Conservation (phyloP, 2,113 vertebrate species). For the Pimephales promelas region DNA sequence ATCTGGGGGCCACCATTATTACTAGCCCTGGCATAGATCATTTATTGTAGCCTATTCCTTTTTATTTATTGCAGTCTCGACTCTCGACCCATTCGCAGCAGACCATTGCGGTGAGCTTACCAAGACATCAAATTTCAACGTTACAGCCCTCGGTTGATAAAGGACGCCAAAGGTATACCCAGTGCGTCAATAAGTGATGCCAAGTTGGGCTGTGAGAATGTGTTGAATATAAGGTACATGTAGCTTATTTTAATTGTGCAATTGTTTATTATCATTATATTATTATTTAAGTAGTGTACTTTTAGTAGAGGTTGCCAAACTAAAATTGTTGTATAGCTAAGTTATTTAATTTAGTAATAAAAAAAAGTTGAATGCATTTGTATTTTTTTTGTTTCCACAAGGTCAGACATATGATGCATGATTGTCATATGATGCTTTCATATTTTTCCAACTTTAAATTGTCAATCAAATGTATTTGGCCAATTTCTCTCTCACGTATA, state of each 20-base stretch:
- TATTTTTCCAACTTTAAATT: neutral
- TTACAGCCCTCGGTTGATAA: too few relatives aligned
- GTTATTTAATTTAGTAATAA: neutral
- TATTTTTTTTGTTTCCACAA: neutral
- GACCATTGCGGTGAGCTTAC: too few relatives aligned
- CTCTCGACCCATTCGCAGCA: too few relatives aligned
- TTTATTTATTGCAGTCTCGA: too few relatives aligned
- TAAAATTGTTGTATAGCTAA: neutral
- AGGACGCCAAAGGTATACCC: too few relatives aligned
- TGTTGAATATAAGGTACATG: too few relatives aligned
- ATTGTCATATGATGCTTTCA: neutral
- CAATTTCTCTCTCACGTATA: neutral
- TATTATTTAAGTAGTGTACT: neutral
- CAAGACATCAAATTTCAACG: too few relatives aligned
- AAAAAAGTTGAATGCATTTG: neutral
- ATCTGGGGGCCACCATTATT: too few relatives aligned
- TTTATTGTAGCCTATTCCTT: too few relatives aligned
- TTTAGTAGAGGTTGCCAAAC: neutral
- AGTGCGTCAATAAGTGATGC: too few relatives aligned
- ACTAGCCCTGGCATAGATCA: too few relatives aligned
- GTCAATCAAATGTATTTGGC: neutral
- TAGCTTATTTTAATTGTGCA: neutral
- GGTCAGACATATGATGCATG: neutral
- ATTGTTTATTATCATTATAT: neutral
- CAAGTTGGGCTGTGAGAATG: too few relatives aligned